Evolutionary conservation across 2,888 invertebrate species (phyloP).

Genomic region (Thumatha senex): DNA sequence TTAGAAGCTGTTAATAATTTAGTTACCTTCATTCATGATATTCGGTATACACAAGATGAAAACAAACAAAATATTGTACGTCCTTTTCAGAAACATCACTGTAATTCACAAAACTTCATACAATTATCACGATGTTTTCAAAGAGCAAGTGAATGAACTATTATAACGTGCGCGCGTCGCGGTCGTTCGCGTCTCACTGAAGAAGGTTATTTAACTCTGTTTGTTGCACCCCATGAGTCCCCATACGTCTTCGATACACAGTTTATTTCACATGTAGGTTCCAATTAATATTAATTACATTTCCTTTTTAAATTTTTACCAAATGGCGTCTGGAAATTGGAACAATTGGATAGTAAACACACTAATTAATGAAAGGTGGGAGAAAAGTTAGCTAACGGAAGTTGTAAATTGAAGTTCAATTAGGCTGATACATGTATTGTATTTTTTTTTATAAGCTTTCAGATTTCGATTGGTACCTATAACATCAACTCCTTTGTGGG

Average conservation of each 20-base stretch:
- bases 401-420: conserved; percentile 16
- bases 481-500: no score
- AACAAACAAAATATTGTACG: conserved; percentile 52
- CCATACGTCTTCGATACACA: conserved; percentile 33
- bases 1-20: background rate
- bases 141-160: conserved; percentile 15
- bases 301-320: conserved; percentile 31
- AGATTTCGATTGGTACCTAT: no score
- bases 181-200: conserved; percentile 53
- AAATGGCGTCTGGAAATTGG: conserved; percentile 27
- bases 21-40: conserved; percentile 68
- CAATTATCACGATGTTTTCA: conserved; percentile 32
- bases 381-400: conserved; percentile 8
- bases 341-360: conserved; percentile 34
- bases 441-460: background rate
- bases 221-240: conserved; percentile 22
- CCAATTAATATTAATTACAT: conserved; percentile 40
- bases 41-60: conserved; percentile 53
- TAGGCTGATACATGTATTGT: conserved; percentile 2
- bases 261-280: conserved; percentile 19
- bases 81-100: conserved; percentile 67
- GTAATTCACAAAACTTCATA: conserved; percentile 32
- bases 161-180: conserved; percentile 43
- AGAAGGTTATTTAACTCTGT: conserved; percentile 18
- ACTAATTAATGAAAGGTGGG: conserved; percentile 16